Conservation (phyloP, 2,797 vertebrate species). For the Mormyrus proboscirostris region DNA sequence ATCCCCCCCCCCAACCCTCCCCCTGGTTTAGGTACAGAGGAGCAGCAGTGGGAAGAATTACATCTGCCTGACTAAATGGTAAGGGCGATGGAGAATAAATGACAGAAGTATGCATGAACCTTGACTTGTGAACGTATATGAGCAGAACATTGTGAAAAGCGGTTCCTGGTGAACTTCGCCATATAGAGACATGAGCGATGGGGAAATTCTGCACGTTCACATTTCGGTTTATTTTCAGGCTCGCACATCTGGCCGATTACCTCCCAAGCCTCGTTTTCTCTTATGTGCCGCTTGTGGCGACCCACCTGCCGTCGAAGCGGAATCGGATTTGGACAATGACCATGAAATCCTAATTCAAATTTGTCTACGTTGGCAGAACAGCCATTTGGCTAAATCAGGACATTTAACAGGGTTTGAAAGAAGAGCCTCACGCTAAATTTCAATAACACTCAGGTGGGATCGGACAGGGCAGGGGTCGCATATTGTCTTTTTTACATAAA, state of each 20-base stretch:
- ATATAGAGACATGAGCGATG: not conserved
- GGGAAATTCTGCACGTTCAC: not conserved
- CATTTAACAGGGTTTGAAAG: slow-evolving; percentile 23
- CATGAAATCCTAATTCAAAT: slow-evolving; percentile 41
- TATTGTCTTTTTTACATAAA: not conserved
- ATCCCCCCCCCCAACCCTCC: no score
- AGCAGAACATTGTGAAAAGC: not conserved
- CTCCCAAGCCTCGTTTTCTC: not conserved
- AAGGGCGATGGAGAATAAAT: not conserved
- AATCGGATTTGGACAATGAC: slow-evolving; percentile 39
- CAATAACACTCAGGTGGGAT: not conserved
- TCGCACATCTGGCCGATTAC: not conserved
- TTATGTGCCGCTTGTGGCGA: slow-evolving; percentile 31
- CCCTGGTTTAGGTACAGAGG: not conserved
- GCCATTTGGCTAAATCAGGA: slow-evolving; percentile 36
- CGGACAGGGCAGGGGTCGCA: not conserved
- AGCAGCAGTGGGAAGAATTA: not conserved
- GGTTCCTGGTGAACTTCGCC: not conserved
- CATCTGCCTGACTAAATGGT: not conserved
- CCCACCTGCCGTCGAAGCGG: slow-evolving; percentile 35
- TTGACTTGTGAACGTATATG: not conserved
- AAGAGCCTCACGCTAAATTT: not conserved
- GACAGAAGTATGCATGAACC: not conserved
- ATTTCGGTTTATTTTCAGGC: not conserved
- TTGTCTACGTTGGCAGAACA: slow-evolving; percentile 34